These are phyloP conservation scores for Drosophila sordidapex DNA, from an alignment of 2,888 invertebrate genomes.

Conservation along the genomic window DNA sequence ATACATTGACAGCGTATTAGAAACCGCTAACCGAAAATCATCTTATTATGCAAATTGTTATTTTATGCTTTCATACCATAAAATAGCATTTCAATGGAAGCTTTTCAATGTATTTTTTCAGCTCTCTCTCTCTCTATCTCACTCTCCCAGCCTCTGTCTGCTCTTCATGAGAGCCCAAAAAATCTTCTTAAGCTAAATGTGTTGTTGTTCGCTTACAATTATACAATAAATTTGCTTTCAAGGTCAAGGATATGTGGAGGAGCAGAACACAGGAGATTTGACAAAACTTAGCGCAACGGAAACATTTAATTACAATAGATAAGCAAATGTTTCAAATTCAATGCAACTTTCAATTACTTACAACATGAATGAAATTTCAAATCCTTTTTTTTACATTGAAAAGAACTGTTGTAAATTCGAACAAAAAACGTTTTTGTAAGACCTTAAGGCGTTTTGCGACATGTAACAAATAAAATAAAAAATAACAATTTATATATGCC, in stretches of 20 bases:
- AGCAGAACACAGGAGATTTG: neutral
- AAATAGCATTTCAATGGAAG: slow-evolving; percentile 47
- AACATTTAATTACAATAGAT: neutral
- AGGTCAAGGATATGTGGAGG: neutral
- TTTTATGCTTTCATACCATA: slow-evolving; percentile 59
- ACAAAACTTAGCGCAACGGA: neutral
- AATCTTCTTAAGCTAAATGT: slow-evolving; percentile 64
- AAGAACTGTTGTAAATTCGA: neutral
- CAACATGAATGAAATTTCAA: neutral
- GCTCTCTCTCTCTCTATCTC: neutral
- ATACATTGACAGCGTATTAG: slow-evolving; percentile 39
- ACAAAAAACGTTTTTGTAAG: neutral
- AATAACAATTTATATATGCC: neutral
- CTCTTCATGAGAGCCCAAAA: slow-evolving; percentile 43
- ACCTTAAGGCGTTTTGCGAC: neutral
- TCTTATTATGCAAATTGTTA: slow-evolving; percentile 76
- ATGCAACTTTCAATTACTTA: neutral
- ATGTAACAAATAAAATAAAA: neutral
- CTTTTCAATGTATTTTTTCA: slow-evolving; percentile 4
- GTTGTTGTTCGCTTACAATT: slow-evolving; percentile 28
- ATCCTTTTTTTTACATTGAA: neutral
- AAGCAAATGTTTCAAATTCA: neutral
- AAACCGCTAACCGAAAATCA: slow-evolving; percentile 58
- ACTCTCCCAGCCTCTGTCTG: neutral
- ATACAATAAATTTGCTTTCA: no score